Percentiles rank a stretch among this genome's conserved stretches.
phyloP scores from a whole-genome alignment of 2,113 vertebrate species.

The Xyrauchen texanus region DNA sequence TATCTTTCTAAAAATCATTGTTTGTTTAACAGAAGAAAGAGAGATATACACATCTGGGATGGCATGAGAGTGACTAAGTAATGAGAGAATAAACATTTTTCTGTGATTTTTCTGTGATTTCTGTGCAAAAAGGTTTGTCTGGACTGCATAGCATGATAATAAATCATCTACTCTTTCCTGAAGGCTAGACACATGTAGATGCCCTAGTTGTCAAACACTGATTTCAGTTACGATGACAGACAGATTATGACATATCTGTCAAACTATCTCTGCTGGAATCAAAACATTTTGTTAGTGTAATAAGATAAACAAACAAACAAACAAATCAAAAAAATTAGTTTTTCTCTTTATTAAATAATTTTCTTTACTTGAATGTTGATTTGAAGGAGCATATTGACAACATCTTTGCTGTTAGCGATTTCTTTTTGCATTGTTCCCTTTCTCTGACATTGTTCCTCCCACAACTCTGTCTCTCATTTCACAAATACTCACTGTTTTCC shows the following conservation, averaged over 20 bases:
- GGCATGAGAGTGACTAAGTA: too few species aligned
- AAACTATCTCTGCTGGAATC: constrained; percentile 9
- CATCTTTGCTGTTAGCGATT: not conserved
- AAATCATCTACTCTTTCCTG: not conserved
- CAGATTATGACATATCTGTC: constrained; percentile 8
- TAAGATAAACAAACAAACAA: not conserved
- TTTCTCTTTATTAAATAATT: constrained; percentile 23
- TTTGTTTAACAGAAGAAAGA: too few species aligned
- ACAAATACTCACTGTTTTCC: constrained; percentile 4
- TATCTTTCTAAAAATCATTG: too few species aligned
- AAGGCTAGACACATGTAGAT: not conserved
- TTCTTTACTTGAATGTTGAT: constrained; percentile 39
- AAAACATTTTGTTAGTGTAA: constrained; percentile 1
- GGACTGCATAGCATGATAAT: too few species aligned
- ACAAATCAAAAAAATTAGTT: not conserved
- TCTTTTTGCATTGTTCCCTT: constrained; percentile 17
- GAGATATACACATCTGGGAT: too few species aligned
- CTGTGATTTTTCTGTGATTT: too few species aligned
- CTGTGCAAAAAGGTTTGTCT: not conserved
- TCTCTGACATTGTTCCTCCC: not conserved
- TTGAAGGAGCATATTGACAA: constrained; percentile 26
- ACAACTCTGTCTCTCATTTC: not conserved
- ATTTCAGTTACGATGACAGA: constrained; percentile 1
- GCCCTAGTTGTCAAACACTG: not conserved
- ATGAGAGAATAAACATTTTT: too few species aligned